Base-by-base conservation (phyloP, 2,113 vertebrate genomes). In the Podilymbus podiceps region DNA sequence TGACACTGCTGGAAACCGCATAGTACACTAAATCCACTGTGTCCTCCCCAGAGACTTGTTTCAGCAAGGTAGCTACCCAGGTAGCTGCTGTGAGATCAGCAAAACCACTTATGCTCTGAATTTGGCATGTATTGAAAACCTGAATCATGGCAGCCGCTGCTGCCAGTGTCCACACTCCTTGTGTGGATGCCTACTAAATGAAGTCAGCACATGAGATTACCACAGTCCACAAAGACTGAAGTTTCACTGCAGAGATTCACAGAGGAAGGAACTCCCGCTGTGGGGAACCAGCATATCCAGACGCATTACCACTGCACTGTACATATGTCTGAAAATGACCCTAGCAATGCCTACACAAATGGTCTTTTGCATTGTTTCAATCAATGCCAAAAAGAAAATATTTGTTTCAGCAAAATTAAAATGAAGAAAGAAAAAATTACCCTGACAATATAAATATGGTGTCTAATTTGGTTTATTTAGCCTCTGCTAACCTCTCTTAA, bases 291-390 rank as follows among this genome's bases (percentile, higher is more conserved):
- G 25, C 28, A 46, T 8, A 56, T 3, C 4, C 15, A 90, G 22
- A 5, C 33, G 44, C 0, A 0, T 38, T 56, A 28, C 21, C 53
- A 55, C 8, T 0, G 1, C 27, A 24, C 14, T 6, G 20, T 21
- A 46, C 0, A 0, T 9, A 5, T 28, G 49, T 27, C 44, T 72
- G 42, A 67, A 80, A 88, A 49, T 3, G 0, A 67, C 15, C 24
- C 42, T 28, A 44, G 63, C n/a, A 14, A 31, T 12, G 15, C 8
- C 46, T 68, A 13, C 11, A 15, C 16, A 74, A 80, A 79, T 11
- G 3, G 11, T 30, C 5, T 44, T 87, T n/a, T 62, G 12, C 8
- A 7, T 20, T 46, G 6, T 38, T 81, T 87, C 28, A 64, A 12
- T 55, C 49, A 33, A 35, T 4, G 35, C 21, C 12, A 84, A 31